Evolutionary conservation across 2,797 vertebrate genomes (phyloP).

Genomic region (Holocentrus rufus): DNA sequence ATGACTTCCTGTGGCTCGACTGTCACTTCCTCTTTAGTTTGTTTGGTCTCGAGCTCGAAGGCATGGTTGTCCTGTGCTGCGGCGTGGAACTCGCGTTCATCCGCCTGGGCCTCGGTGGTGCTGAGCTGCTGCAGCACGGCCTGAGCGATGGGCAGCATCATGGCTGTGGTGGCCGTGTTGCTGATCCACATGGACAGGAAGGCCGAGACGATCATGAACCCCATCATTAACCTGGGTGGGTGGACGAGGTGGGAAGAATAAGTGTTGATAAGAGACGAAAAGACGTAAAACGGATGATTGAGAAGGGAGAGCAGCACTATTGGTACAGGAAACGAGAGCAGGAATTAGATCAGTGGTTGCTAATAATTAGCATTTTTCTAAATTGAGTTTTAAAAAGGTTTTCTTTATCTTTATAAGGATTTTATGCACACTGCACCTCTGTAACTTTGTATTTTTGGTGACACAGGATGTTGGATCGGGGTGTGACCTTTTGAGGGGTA

Average conservation of each 20-base stretch:
- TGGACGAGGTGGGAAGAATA: neutral
- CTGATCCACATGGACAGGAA: conserved; percentile 99
- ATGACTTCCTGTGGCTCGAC: conserved; percentile 43
- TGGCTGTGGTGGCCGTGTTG: conserved; percentile 94
- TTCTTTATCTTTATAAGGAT: too few relatives aligned
- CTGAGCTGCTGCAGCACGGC: conserved; percentile 90
- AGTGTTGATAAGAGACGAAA: neutral
- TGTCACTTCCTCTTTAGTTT: conserved; percentile 17
- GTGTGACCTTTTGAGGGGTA: too few relatives aligned
- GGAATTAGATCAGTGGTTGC: too few relatives aligned
- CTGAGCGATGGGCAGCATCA: conserved; percentile 94
- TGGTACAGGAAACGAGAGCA: neutral
- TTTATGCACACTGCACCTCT: too few relatives aligned
- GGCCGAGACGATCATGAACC: conserved; percentile 92
- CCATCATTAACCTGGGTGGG: conserved; percentile 87
- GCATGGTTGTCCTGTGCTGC: conserved; percentile 54
- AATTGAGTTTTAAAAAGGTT: too few relatives aligned
- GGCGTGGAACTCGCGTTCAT: conserved; percentile 54
- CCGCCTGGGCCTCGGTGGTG: conserved; percentile 70
- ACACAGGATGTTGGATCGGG: too few relatives aligned
- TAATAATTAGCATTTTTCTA: too few relatives aligned
- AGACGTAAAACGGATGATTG: neutral
- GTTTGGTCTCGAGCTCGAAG: conserved; percentile 67
- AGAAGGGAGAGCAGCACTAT: neutral
- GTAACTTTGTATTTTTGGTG: too few relatives aligned